Percentiles rank a stretch among this genome's conserved stretches.
Conservation (phyloP, 1,140 invertebrate genomes). For the Aphidius gifuensis region DNA sequence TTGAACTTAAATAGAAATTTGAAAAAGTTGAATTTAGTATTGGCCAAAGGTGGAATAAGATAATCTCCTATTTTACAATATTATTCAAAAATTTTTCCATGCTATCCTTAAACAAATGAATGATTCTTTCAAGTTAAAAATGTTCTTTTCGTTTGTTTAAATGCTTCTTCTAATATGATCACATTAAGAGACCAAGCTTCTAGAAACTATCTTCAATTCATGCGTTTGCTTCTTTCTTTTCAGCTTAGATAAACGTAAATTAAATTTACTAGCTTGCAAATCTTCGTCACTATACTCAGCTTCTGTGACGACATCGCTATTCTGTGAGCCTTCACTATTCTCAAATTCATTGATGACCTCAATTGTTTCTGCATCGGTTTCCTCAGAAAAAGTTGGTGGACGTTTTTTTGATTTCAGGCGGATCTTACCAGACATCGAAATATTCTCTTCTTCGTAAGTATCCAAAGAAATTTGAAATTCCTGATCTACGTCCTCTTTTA, state of each 20-base stretch:
- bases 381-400: slow-evolving; percentile 68
- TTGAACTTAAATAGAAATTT: too few species aligned
- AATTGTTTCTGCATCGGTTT: slow-evolving; percentile 69
- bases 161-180: too few species aligned
- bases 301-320: slow-evolving; percentile 64
- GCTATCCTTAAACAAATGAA: too few species aligned
- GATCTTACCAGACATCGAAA: slow-evolving; percentile 78
- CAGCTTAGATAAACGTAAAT: slow-evolving; percentile 42
- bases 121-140: too few species aligned
- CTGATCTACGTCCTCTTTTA: slow-evolving; percentile 80
- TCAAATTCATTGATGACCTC: slow-evolving; percentile 69
- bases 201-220: too few species aligned
- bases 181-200: too few species aligned
- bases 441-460: slow-evolving; percentile 81
- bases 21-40: too few species aligned
- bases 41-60: too few species aligned
- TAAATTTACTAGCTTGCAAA: slow-evolving; percentile 59
- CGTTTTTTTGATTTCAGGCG: slow-evolving; percentile 70
- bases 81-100: too few species aligned
- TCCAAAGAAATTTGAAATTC: slow-evolving; percentile 81
- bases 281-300: slow-evolving; percentile 59
- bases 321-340: slow-evolving; percentile 39
- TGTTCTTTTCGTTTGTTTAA: too few species aligned
- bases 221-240: too few species aligned
- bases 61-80: too few species aligned